Evolutionary conservation across 2,113 vertebrate species (phyloP).

Genomic region (Dendropsophus ebraccatus): DNA sequence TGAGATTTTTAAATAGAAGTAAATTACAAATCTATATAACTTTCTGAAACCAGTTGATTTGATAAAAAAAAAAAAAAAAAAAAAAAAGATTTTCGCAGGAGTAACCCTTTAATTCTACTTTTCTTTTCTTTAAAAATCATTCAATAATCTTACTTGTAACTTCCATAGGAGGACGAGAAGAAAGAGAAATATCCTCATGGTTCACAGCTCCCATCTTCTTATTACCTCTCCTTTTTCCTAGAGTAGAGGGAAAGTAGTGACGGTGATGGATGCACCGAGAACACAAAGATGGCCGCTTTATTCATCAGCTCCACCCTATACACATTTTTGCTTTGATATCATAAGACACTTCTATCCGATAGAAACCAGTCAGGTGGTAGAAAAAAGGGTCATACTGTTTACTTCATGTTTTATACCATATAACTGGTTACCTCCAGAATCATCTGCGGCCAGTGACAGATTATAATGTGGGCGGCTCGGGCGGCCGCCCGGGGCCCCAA

Average conservation of each 20-base stretch:
- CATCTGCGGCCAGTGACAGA: no score
- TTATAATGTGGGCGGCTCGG: no score
- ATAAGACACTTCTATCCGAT: not conserved
- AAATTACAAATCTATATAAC: no score
- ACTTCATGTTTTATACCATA: no score
- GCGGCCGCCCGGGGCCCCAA: no score
- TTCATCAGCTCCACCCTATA: not conserved
- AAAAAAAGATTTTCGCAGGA: no score
- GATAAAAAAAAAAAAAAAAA: no score
- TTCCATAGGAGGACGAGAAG: not conserved
- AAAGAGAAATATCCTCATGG: not conserved
- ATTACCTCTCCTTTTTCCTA: not conserved
- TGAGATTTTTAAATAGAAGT: no score
- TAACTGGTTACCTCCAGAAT: no score
- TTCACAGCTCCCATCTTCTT: not conserved
- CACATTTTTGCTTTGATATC: not conserved
- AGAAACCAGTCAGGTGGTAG: not conserved
- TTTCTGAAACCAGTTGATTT: no score
- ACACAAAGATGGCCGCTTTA: not conserved
- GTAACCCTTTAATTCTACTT: no score
- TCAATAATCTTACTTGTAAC: constrained; percentile 2
- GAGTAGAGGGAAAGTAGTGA: not conserved
- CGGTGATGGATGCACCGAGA: not conserved
- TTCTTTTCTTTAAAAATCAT: not conserved
- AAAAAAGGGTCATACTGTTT: no score